Evolutionary conservation across 2,113 vertebrate genomes (phyloP).

Genomic region (Excalfactoria chinensis): DNA sequence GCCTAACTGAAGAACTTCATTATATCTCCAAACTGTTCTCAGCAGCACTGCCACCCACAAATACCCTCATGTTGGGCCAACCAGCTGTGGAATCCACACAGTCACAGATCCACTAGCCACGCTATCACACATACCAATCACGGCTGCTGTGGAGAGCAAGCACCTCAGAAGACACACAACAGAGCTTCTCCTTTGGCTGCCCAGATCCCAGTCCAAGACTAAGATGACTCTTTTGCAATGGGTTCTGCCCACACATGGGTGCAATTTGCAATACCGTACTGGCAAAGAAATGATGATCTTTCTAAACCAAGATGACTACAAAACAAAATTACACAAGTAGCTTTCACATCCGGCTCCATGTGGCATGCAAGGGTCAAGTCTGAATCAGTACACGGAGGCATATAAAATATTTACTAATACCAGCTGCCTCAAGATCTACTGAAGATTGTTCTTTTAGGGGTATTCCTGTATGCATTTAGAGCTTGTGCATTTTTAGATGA

Average conservation of each 20-base stretch:
- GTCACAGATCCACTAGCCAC: neutral
- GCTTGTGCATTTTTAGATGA: constrained; percentile 7
- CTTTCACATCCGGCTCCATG: neutral
- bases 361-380: neutral
- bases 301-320: neutral
- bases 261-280: neutral
- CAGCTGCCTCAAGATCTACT: constrained; percentile 31
- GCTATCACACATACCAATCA: neutral
- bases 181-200: neutral
- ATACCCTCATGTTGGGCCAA: neutral
- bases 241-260: neutral
- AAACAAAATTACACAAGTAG: neutral
- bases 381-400: neutral
- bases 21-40: neutral
- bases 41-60: neutral
- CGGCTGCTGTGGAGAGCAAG: accelerated
- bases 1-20: neutral
- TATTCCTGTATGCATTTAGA: neutral
- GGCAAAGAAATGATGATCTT: neutral
- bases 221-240: neutral
- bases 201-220: neutral
- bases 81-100: neutral
- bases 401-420: constrained; percentile 27
- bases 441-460: neutral
- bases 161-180: neutral